Percentiles rank a stretch among this genome's conserved stretches.
phyloP scores from a whole-genome alignment of 2,888 invertebrate genomes.

The Cataglyphis albicans region DNA sequence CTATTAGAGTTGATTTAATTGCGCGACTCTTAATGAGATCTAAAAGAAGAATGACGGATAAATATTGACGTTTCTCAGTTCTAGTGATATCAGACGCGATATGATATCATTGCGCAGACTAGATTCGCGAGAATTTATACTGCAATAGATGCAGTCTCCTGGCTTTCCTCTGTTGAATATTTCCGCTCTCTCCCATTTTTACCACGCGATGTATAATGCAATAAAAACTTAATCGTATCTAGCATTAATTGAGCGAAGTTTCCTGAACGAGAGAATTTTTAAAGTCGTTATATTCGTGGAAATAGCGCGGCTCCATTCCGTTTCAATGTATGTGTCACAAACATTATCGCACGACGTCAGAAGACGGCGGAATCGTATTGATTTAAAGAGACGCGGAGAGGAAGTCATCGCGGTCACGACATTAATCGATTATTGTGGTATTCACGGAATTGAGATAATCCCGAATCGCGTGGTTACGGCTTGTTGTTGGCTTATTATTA shows the following conservation, averaged over 20 bases:
- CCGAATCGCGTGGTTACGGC: background rate
- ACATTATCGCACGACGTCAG: constrained; percentile 9
- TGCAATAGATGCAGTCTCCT: background rate
- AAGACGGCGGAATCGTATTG: background rate
- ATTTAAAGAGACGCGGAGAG: constrained; percentile 18
- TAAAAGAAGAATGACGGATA: background rate
- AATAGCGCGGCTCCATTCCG: constrained; percentile 40
- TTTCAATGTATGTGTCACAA: constrained; percentile 21
- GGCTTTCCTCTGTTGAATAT: constrained; percentile 22
- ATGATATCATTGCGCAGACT: background rate
- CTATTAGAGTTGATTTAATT: background rate
- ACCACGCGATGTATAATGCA: background rate
- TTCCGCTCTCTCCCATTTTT: constrained; percentile 33
- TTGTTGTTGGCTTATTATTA: background rate
- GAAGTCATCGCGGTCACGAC: background rate
- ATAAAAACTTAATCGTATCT: constrained; percentile 30
- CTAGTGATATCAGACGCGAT: background rate
- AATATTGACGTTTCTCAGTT: constrained; percentile 27
- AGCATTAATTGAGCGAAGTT: constrained; percentile 47
- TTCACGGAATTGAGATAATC: constrained; percentile 32
- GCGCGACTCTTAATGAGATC: background rate
- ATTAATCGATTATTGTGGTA: background rate
- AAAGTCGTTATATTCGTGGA: constrained; percentile 21
- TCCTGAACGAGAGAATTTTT: constrained; percentile 14
- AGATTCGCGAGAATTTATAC: background rate